Percentiles rank a stretch among this genome's conserved stretches.
Conservation (phyloP, 2,888 invertebrate genomes). For the Cantharis flavilabris region DNA sequence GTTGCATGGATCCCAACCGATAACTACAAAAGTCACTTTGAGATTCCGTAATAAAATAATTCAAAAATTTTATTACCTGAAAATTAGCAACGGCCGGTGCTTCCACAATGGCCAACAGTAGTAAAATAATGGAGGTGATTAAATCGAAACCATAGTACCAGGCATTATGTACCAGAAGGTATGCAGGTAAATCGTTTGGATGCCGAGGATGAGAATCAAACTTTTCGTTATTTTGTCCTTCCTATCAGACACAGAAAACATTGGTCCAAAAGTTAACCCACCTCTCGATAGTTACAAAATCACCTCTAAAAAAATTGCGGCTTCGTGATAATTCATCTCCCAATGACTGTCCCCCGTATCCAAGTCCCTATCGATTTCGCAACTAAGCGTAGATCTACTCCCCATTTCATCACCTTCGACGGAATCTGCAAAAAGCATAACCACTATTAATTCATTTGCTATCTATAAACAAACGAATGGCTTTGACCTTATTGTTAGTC, state of each 20-base stretch:
- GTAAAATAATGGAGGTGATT: conserved; percentile 72
- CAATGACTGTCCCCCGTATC: conserved; percentile 68
- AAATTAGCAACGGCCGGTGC: conserved; percentile 78
- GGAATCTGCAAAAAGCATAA: conserved; percentile 44
- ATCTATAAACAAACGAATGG: background rate
- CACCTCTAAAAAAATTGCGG: conserved; percentile 85
- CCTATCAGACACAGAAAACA: conserved; percentile 61
- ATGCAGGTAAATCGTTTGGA: conserved; percentile 82
- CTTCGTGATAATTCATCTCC: conserved; percentile 91
- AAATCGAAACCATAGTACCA: conserved; percentile 87
- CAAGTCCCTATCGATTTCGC: conserved; percentile 56
- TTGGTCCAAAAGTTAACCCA: background rate
- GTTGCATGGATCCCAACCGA: conserved; percentile 82
- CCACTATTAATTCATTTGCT: background rate
- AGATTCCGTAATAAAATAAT: background rate
- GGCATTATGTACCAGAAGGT: conserved; percentile 83
- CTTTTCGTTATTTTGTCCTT: conserved; percentile 89
- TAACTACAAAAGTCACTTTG: conserved; percentile 56
- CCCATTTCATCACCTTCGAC: conserved; percentile 67
- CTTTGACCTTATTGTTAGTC: background rate
- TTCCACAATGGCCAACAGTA: conserved; percentile 79
- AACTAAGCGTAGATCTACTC: conserved; percentile 64
- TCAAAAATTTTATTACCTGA: conserved; percentile 46
- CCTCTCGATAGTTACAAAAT: background rate
- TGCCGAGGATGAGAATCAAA: conserved; percentile 86